Percentiles rank a stretch among this genome's conserved stretches.
Conservation (phyloP, 2,888 invertebrate species). For the Thymelicus sylvestris region DNA sequence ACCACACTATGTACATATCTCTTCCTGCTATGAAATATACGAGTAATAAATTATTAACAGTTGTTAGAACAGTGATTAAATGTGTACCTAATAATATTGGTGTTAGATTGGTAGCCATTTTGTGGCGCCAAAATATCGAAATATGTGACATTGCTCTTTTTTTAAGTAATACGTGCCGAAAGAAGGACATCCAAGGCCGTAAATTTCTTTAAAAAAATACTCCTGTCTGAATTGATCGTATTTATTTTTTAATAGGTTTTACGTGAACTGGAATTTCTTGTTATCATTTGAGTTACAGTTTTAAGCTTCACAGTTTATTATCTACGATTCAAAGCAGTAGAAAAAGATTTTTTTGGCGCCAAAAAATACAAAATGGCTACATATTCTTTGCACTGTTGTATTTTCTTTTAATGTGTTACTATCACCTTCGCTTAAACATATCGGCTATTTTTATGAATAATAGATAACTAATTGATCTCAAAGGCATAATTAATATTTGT, state of each 20-base stretch:
- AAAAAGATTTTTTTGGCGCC: conserved; percentile 1
- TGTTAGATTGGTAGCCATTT: conserved; percentile 17
- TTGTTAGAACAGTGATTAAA: conserved; percentile 23
- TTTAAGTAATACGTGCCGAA: background rate
- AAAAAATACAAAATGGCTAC: conserved; percentile 28
- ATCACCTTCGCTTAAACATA: conserved; percentile 28
- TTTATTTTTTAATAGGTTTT: no score
- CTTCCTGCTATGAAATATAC: conserved; percentile 27
- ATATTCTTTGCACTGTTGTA: conserved; percentile 12
- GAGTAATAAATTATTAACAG: conserved; percentile 29
- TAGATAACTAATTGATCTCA: conserved; percentile 19
- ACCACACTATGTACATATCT: conserved; percentile 34
- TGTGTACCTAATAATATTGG: conserved; percentile 20
- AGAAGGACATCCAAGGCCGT: background rate
- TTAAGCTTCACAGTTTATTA: no score
- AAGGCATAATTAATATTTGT: background rate
- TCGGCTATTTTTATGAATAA: conserved; percentile 29
- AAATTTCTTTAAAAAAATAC: background rate
- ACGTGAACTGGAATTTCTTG: no score
- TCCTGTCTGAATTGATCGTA: no score
- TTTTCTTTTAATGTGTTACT: conserved; percentile 28
- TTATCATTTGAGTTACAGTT: no score
- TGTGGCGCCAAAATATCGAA: background rate
- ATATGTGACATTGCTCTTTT: no score
- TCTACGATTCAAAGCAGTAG: background rate